phyloP scores from a whole-genome alignment of 1,140 invertebrate species.

The Rhynchophorus ferrugineus region DNA sequence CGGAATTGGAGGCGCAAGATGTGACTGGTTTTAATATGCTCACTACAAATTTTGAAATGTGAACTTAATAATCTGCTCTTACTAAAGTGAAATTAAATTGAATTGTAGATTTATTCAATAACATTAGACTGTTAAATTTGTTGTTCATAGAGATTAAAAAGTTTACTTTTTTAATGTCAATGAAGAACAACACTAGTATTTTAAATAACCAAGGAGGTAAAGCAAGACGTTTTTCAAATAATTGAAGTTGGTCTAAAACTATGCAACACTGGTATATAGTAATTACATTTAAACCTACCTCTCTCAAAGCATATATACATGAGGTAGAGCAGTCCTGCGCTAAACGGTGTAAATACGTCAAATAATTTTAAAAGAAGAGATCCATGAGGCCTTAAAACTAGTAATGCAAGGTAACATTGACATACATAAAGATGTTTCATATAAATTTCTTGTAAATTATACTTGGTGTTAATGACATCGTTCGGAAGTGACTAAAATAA shows the following conservation, averaged over 20 bases:
- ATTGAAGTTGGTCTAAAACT: too few relatives aligned
- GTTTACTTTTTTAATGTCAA: too few relatives aligned
- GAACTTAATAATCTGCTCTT: too few relatives aligned
- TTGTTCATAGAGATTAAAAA: too few relatives aligned
- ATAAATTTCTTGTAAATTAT: constrained; percentile 92
- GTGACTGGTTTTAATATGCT: constrained; percentile 93
- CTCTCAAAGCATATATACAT: constrained; percentile 86
- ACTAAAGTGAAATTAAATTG: too few relatives aligned
- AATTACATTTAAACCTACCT: constrained; percentile 35
- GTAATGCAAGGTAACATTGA: constrained; percentile 84
- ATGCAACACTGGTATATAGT: not conserved
- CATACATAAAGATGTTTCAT: constrained; percentile 93
- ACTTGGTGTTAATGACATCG: constrained; percentile 90
- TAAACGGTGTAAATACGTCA: constrained; percentile 92
- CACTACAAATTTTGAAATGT: too few relatives aligned
- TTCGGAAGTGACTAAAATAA: constrained; percentile 51
- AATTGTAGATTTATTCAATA: too few relatives aligned
- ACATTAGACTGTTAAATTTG: too few relatives aligned
- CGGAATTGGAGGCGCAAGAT: constrained; percentile 94
- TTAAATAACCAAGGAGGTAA: too few relatives aligned
- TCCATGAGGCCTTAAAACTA: constrained; percentile 71
- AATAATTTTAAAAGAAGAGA: constrained; percentile 97
- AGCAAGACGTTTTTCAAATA: too few relatives aligned
- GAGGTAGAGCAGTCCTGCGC: constrained; percentile 86
- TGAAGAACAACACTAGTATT: too few relatives aligned